Conservation (phyloP, 2,113 vertebrate genomes). For the Sclerurus mexicanus region DNA sequence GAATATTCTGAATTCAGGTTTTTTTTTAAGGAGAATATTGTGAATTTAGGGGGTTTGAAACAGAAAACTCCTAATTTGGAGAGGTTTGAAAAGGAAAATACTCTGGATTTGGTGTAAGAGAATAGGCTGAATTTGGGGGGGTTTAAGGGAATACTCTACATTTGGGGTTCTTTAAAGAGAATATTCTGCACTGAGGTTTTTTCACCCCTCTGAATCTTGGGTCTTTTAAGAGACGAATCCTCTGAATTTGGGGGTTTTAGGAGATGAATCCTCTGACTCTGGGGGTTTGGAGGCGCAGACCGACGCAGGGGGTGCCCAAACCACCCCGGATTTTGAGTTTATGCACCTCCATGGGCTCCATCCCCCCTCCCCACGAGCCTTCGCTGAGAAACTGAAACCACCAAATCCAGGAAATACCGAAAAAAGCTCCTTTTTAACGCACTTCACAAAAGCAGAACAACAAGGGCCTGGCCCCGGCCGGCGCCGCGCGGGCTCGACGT, state of each 20-base stretch:
- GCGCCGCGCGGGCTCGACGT: not conserved
- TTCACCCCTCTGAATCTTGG: too few species aligned
- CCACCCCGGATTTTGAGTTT: not conserved
- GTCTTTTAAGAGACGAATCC: too few species aligned
- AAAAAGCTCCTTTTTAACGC: conserved; percentile 11
- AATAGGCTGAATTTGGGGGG: too few species aligned
- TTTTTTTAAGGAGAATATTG: too few species aligned
- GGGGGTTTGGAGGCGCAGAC: not conserved
- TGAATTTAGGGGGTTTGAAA: too few species aligned
- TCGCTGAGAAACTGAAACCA: not conserved
- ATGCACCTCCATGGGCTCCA: not conserved
- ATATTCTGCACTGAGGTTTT: too few species aligned
- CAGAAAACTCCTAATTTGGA: too few species aligned
- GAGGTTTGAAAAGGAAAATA: too few species aligned
- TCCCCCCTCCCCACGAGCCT: rapidly evolving
- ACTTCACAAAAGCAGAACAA: conserved; percentile 24
- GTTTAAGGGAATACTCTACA: too few species aligned
- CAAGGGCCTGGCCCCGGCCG: not conserved
- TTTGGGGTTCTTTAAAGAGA: too few species aligned
- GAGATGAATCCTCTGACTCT: not conserved
- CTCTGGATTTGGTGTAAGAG: too few species aligned
- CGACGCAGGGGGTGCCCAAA: rapidly evolving
- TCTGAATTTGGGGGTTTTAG: not conserved
- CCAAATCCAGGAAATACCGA: not conserved
- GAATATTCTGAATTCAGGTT: too few species aligned